A percentile compares a stretch with the other conserved stretches of the same genome.
Conservation (phyloP, 2,888 invertebrate genomes). For the Resseliella maxima region DNA sequence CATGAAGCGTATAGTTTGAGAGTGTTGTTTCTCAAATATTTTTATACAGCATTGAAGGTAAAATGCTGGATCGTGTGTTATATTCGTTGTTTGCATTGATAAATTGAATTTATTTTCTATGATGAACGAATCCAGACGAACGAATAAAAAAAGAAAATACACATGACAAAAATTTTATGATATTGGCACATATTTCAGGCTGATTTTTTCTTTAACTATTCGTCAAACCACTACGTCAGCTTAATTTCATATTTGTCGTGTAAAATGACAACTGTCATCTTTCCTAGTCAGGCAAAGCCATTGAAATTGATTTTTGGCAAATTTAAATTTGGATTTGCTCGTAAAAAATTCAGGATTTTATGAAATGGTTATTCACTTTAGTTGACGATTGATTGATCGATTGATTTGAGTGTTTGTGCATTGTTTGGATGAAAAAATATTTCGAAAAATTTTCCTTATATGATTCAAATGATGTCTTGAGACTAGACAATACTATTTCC, state of each 20-base stretch:
- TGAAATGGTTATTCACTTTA: not conserved
- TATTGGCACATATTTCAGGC: conserved; percentile 34
- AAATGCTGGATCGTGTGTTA: conserved; percentile 30
- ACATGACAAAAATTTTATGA: not conserved
- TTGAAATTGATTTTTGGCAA: not conserved
- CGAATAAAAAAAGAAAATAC: not conserved
- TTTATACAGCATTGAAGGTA: not conserved
- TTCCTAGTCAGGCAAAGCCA: not conserved
- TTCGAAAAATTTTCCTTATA: not conserved
- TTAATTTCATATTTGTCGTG: not conserved
- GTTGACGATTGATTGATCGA: not conserved
- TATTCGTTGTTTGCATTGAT: conserved; percentile 48
- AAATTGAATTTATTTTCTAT: conserved; percentile 38
- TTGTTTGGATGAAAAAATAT: not conserved
- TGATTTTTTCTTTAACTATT: not conserved
- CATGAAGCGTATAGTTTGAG: not conserved
- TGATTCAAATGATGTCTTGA: not conserved
- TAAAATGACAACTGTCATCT: not conserved
- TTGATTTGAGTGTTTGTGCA: not conserved
- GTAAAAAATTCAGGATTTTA: not conserved
- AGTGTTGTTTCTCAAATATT: not conserved
- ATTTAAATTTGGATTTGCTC: not conserved
- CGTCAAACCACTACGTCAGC: conserved; percentile 6
- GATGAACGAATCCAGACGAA: conserved; percentile 35
- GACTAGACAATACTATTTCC: not conserved